These are phyloP conservation scores for Nesogale talazaci DNA, from an alignment of 2,113 vertebrate genomes.

Conservation along the genomic window DNA sequence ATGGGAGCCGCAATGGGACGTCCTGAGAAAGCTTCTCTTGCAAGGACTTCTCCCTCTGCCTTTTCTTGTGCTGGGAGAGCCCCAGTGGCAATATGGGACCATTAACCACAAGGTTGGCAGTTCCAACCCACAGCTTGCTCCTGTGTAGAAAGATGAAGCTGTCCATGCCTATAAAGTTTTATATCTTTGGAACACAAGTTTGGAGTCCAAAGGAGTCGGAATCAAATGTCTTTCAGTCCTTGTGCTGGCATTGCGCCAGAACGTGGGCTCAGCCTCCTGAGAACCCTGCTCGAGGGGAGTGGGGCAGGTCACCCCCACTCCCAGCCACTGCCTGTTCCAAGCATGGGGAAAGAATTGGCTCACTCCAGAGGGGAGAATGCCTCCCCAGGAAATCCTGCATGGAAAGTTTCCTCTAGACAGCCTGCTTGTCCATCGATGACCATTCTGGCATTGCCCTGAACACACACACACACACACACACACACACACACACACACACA, in stretches of 20 bases:
- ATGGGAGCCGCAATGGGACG: background rate
- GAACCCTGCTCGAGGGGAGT: background rate
- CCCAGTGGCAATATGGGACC: too few species aligned
- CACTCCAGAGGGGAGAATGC: background rate
- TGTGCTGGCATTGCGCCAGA: background rate
- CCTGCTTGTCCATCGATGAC: rapidly evolving
- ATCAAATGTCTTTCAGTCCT: too few species aligned
- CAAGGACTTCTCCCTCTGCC: background rate
- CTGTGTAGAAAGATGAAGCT: too few species aligned
- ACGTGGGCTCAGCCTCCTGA: background rate
- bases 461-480: too few species aligned
- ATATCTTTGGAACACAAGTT: too few species aligned
- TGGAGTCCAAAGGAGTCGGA: too few species aligned
- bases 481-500: background rate
- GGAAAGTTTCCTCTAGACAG: background rate
- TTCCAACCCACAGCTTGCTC: too few species aligned
- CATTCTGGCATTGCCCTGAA: background rate
- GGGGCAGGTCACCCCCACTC: background rate
- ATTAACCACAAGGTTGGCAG: too few species aligned
- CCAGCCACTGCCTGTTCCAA: background rate
- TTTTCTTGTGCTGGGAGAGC: background rate
- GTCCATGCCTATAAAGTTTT: too few species aligned
- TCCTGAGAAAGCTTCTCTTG: background rate
- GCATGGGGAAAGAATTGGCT: background rate
- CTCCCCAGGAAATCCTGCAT: background rate